Base-by-base conservation (phyloP, 2,797 vertebrate genomes). In the Anabas testudineus region DNA sequence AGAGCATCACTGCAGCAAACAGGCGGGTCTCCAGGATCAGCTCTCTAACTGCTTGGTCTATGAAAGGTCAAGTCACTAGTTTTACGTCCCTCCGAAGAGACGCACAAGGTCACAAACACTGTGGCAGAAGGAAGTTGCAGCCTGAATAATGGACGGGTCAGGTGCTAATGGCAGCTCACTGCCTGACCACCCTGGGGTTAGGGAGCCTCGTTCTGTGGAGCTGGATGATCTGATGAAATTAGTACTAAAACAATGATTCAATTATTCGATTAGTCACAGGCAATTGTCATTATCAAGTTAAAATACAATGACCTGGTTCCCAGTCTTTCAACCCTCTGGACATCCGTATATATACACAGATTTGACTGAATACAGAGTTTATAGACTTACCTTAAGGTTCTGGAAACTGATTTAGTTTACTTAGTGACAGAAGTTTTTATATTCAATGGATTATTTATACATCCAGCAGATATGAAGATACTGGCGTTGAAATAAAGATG, bases 51-150 rank as follows among this genome's bases (percentile, higher is more conserved):
- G 1, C 74, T 70, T 24, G 39, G 55, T 41, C 68, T 61, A n/a
- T 46, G 58, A 90, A 90, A 90, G 88, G 87, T 88, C 82, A 83
- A 76, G 70, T 83, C 86, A 82, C 52, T 46, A 53, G 52, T 26
- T 72, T 84, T 80, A 76, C 78, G 43, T 59, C n/a, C 41, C 45
- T 57, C 37, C 62, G 45, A 51, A 60, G 59, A 78, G 52, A 81
- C n/a, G 18, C 28, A 45, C 41, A 32, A 30, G 67, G 58, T 71
- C 43, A 68, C 67, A n/a, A n/a, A n/a, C n/a, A n/a, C n/a, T 1
- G 8, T 22, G 36, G 63, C 55, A 47, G 37, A 58, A 58, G 10
- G 54, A 75, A 71, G 65, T 61, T 68, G 73, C 66, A 75, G 71
- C 48, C 63, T 55, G 46, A 65, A 80, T 84, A 86, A 87, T 72